Base-by-base conservation (phyloP, 2,113 vertebrate species). In the Chroicocephalus ridibundus region DNA sequence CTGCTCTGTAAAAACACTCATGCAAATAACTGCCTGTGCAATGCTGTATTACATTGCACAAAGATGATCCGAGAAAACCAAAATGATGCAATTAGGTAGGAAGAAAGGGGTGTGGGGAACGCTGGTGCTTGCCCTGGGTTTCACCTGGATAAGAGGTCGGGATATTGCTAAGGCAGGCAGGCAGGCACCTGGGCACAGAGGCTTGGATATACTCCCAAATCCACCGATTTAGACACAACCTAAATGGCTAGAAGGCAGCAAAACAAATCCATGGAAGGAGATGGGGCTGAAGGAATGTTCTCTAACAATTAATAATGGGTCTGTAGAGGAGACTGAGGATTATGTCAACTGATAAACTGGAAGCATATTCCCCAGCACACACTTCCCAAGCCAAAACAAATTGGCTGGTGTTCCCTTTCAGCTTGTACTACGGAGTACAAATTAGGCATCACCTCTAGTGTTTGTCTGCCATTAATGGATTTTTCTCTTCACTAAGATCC, bases 201-300 rank as follows among this genome's bases (percentile, higher is more conserved):
- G 75, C 54, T 96, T 97, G 96, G 92, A 92, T 74, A 76, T 80
- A 58, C 71, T 96, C 94, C 96, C 92, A 93, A 94, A 95, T 96
- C 85, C 79, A 74, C 54, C 3, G 4, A 96, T 77, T 95, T 85
- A 95, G 75, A 94, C 58, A 46, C 78, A 92, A 72, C 62, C 70
- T 93, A 80, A 80, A 54, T 75, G 91, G 69, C 89, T 88, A 91
- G 88, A 90, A 90, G 94, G 94, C 91, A 88, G 87, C 79, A 88
- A 90, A 97, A 88, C 78, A 96, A 85, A 91, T 80, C 78, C 42
- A 34, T 40, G 64, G 62, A 96, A 93, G 70, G 68, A 86, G 69
- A 91, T 40, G 84, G 60, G 71, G 55, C 60, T 93, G 77, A 96
- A 83, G 36, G 54, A 95, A 83, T 44, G 58, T 82, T 83, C 86